Conservation (phyloP, 1,140 invertebrate genomes). For the Dendrolimus kikuchii region DNA sequence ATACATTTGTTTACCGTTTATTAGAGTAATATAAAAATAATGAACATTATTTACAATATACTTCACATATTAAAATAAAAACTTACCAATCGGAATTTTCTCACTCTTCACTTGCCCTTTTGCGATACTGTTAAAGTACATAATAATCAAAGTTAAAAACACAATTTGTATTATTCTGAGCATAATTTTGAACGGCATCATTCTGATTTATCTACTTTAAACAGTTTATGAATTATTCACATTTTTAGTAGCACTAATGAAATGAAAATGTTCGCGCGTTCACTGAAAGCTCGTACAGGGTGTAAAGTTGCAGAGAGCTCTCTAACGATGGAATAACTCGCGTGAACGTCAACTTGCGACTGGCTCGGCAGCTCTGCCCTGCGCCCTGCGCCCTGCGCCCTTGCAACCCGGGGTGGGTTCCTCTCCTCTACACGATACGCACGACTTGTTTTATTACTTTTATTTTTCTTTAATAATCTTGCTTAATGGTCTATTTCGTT, state of each 20-base stretch:
- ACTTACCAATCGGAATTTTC: constrained; percentile 40
- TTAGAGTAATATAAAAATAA: no score
- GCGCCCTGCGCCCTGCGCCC: constrained; percentile 34
- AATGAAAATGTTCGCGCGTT: constrained; percentile 23
- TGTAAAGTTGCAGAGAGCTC: constrained; percentile 15
- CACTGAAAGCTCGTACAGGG: constrained; percentile 16
- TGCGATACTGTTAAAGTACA: constrained; percentile 32
- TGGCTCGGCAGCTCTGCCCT: constrained; percentile 28
- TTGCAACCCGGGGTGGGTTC: constrained; percentile 22
- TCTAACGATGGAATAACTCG: constrained; percentile 12
- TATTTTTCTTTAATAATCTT: constrained; percentile 67
- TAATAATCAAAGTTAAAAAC: constrained; percentile 30
- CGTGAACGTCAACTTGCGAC: constrained; percentile 34
- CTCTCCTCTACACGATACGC: constrained; percentile 47
- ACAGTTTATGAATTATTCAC: constrained; percentile 16
- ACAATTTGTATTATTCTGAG: constrained; percentile 33
- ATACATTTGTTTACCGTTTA: no score
- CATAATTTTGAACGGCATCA: constrained; percentile 31
- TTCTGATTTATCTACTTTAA: constrained; percentile 18
- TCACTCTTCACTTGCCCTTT: constrained; percentile 28
- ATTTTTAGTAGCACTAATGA: constrained; percentile 21
- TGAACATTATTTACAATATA: no score
- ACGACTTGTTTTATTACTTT: constrained; percentile 60
- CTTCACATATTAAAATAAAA: background rate
- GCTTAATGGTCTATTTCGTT: constrained; percentile 58